Conservation (phyloP, 2,113 vertebrate genomes). For the Crocuta crocuta region DNA sequence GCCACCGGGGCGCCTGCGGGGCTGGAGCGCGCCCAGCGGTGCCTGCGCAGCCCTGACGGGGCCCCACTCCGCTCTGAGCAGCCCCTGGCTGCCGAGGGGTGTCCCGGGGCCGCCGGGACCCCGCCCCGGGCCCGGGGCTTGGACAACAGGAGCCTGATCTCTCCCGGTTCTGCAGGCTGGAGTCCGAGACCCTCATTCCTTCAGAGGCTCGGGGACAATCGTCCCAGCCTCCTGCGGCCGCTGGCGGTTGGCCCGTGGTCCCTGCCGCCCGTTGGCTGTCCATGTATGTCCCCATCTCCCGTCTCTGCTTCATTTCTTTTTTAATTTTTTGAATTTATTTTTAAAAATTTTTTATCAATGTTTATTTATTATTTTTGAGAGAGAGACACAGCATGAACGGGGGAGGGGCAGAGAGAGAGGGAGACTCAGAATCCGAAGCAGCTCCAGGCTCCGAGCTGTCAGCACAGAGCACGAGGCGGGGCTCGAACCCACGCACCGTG, state of each 20-base stretch:
- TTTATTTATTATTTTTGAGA: no score
- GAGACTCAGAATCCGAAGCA: no score
- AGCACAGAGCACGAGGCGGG: no score
- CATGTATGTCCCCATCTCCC: not conserved
- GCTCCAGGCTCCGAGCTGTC: no score
- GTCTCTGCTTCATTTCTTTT: not conserved
- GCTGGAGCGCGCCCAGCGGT: accelerated
- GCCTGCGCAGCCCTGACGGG: accelerated
- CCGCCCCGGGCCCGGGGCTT: accelerated
- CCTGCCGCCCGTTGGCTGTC: accelerated
- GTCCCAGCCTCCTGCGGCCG: accelerated
- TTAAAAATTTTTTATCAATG: no score
- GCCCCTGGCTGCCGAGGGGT: accelerated
- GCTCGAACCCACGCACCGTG: no score
- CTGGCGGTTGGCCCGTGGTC: accelerated
- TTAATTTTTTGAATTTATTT: no score
- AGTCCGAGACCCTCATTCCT: accelerated
- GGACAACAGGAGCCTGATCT: accelerated
- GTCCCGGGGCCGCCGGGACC: accelerated
- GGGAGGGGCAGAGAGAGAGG: no score
- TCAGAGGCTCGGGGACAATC: accelerated
- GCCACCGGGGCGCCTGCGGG: accelerated
- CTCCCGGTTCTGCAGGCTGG: not conserved
- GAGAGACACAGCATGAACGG: no score
- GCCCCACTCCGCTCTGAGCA: accelerated